Base-by-base conservation (phyloP, 1,140 invertebrate genomes). In the Aphelinus atriplicis region DNA sequence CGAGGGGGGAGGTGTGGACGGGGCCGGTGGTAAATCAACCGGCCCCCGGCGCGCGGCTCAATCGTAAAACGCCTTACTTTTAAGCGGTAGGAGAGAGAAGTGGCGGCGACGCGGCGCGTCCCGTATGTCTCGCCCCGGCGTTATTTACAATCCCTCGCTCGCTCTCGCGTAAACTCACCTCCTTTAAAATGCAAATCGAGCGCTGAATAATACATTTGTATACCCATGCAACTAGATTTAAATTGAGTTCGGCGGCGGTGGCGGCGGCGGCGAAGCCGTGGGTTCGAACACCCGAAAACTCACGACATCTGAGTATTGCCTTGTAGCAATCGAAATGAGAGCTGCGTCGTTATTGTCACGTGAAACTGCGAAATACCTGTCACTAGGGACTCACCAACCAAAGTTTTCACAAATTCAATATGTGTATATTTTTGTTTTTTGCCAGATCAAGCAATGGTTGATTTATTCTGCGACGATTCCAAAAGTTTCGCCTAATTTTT, bases 101-200 rank as follows among this genome's bases (percentile, higher is more conserved):
- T 26, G 26, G 26, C 26, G 26, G 26, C 26, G 26, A 26, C 26
- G n/a, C 26, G 63, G 61, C 55, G 57, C 57, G n/a, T 58, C 57
- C 43, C 43, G 7, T 47, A 45, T 47, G 9, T 53, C 51, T 53
- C 71, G 57, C 71, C 46, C 42, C 3, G 3, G 62, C 63, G 70
- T 73, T 73, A 73, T 73, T 73, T 69, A 69, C 71, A 70, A 73
- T 77, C 71, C 46, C 45, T 74, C 50, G 65, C 61, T 71, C 69
- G 50, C 55, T 60, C 48, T 57, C 48, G 64, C 69, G 73, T 71
- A 75, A 75, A 75, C 75, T 76, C 58, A 57, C 45, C 58, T 76
- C 75, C 69, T 76, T 76, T 76, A 76, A 76, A 76, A 76, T 76
- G 75, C 75, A 76, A 76, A 76, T 76, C 69, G 64, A 76, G 75